Evolutionary conservation across 2,113 vertebrate species (phyloP), one percentile per base, ranked within the genome.

Genomic region (Notiomystis cincta): DNA sequence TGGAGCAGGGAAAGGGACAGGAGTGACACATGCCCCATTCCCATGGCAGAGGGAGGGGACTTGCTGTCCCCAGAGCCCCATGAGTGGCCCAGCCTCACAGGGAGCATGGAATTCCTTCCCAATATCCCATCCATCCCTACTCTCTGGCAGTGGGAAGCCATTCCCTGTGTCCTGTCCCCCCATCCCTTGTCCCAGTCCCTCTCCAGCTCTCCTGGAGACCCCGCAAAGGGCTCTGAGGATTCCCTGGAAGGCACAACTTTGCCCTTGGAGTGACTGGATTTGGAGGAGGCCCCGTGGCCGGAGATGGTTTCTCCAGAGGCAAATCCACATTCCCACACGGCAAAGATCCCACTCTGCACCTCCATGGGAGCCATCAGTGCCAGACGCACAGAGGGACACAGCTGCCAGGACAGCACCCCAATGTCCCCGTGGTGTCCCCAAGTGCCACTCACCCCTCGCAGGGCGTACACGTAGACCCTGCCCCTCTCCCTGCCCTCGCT

Each of bases 401-500:
- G n/a, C n/a, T n/a, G n/a, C n/a, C n/a, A n/a, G n/a, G n/a, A n/a
- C n/a, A n/a, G 69, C 30, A 1, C 48, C 35, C 31, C 1, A 19
- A 16, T 0, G 4, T 15, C 2, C 23, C 54, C 10, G 18, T 1
- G 1, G 2, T 1, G 7, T 11, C 23, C 65, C 11, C 0, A 0
- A 1, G 18, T 1, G 48, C 2, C 65, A 22, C 40, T 3, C 67
- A 98, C 98, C 96, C 99, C 98, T 30, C 82, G 98, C 69, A 98
- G 96, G 89, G 75, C 45, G 97, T 99, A 99, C 95, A 99, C 94
- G 14, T 99, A 99, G 78, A 99, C 99, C 71, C 97, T 98, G 25
- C 99, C 99, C 58, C 98, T 97, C 97, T 99, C 99, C 57, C 99
- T 89, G 89, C 99, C 99, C 83, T 98, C 98, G 6, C 98, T 99